Percentiles rank a stretch among this genome's conserved stretches.
Conservation (phyloP, 2,113 vertebrate species). For the Ursus arctos region DNA sequence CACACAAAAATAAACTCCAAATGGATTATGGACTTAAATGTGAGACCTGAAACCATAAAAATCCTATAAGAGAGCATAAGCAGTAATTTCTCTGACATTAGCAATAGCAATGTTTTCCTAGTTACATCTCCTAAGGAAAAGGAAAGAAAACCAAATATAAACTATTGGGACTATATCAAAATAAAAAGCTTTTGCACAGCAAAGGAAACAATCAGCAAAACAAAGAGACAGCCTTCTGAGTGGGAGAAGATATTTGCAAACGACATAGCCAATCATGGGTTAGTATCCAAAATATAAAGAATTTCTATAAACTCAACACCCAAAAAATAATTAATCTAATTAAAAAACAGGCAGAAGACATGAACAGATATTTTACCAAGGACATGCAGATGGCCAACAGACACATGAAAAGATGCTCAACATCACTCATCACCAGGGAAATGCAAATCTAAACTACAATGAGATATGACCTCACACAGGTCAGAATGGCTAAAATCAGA, state of each 20-base stretch:
- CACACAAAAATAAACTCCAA: neutral
- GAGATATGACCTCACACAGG: neutral
- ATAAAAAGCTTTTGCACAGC: neutral
- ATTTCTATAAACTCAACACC: neutral
- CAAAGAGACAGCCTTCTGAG: neutral
- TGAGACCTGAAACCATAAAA: neutral
- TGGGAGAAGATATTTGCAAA: neutral
- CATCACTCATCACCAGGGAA: neutral
- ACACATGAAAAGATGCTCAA: neutral
- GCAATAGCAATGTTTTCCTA: neutral
- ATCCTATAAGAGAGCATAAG: neutral
- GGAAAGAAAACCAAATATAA: neutral
- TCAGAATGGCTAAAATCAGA: neutral
- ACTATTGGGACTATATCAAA: neutral
- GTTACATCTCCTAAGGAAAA: neutral
- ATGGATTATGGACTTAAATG: neutral
- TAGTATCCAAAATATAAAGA: neutral
- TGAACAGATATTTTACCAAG: neutral
- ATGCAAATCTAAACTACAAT: neutral
- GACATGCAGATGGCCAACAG: neutral
- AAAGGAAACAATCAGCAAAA: neutral
- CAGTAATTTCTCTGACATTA: neutral
- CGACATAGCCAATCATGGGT: neutral
- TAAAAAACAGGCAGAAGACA: neutral
- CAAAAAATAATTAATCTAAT: neutral